phyloP scores from a whole-genome alignment of 2,888 invertebrate genomes.

The Steinernema hermaphroditum region DNA sequence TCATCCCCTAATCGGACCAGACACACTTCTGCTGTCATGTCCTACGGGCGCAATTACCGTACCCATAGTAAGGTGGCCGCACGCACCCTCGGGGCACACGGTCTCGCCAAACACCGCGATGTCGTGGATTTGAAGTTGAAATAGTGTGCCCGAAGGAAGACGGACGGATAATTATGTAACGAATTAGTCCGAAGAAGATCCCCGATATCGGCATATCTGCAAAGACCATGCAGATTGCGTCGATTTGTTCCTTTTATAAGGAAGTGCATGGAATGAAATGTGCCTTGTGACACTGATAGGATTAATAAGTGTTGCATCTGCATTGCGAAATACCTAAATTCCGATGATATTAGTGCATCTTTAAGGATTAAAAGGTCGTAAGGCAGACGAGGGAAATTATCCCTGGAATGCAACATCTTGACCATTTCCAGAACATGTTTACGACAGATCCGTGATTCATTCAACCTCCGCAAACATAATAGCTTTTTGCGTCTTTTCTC shows the following conservation, averaged over 20 bases:
- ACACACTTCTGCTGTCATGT: slow-evolving; percentile 30
- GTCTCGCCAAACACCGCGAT: neutral
- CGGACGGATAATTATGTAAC: neutral
- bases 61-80: neutral
- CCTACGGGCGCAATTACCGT: slow-evolving; percentile 15
- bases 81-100: slow-evolving; percentile 7
- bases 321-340: slow-evolving; percentile 8
- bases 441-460: too few relatives aligned
- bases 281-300: neutral
- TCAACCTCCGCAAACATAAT: too few relatives aligned
- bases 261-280: neutral
- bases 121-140: neutral
- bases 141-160: neutral
- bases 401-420: slow-evolving; percentile 17
- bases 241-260: neutral
- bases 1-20: slow-evolving; percentile 20
- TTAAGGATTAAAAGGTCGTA: slow-evolving; percentile 10
- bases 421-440: too few relatives aligned
- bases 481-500: too few relatives aligned
- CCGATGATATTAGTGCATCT: neutral
- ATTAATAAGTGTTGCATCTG: slow-evolving; percentile 15
- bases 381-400: neutral
- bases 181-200: neutral
- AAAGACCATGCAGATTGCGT: too few relatives aligned
- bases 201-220: too few relatives aligned